These are phyloP conservation scores for Sardina pilchardus DNA, from an alignment of 2,113 vertebrate genomes.

Conservation along the genomic window DNA sequence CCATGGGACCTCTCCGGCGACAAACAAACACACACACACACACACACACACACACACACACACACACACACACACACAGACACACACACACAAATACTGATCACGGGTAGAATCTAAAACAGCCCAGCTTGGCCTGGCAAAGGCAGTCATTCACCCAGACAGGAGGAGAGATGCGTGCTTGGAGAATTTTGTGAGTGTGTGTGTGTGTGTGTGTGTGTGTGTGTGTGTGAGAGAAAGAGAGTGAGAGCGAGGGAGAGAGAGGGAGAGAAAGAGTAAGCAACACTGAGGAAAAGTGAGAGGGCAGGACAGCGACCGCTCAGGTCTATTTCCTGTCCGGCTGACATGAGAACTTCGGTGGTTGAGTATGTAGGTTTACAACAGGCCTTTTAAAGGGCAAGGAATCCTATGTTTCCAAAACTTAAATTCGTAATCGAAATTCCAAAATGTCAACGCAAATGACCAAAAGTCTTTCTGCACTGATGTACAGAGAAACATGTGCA, in stretches of 20 bases:
- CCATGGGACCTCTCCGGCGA: background rate
- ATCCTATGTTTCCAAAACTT: background rate
- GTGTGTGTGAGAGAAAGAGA: background rate
- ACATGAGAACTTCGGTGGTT: background rate
- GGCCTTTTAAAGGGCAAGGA: background rate
- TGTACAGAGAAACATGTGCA: background rate
- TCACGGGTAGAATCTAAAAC: constrained; percentile 12
- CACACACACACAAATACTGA: background rate
- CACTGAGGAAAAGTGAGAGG: too few species aligned
- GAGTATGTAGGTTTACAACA: background rate
- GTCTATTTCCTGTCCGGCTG: background rate
- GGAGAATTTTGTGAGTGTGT: background rate
- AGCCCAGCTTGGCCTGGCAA: background rate
- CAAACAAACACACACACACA: constrained; percentile 5
- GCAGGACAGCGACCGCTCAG: too few species aligned
- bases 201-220: background rate
- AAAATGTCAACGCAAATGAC: background rate
- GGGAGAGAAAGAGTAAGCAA: background rate
- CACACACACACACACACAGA: background rate
- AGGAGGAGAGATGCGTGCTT: background rate
- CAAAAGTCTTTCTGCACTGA: background rate
- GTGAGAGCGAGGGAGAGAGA: background rate
- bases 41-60: background rate
- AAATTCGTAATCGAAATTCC: background rate
- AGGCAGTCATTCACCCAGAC: background rate